Percentiles rank a stretch among this genome's conserved stretches.
Conservation (phyloP, 1,140 invertebrate genomes). For the Ceratosolen fusciceps region DNA sequence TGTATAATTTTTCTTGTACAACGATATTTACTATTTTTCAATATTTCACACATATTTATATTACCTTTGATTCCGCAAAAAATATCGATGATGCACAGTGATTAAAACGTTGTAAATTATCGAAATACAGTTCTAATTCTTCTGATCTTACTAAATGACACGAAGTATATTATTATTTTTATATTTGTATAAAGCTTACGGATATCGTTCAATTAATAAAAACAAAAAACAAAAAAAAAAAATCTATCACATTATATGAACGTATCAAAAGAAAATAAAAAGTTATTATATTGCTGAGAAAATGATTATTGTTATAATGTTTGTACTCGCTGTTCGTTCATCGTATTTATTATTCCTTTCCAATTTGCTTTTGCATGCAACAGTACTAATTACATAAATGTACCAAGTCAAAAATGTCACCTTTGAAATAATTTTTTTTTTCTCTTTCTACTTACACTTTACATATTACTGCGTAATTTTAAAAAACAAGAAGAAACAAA, state of each 20-base stretch:
- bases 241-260: constrained; percentile 33
- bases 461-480: too few relatives aligned
- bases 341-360: constrained; percentile 47
- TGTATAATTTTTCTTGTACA: constrained; percentile 18
- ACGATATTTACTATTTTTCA: constrained; percentile 18
- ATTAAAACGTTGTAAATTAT: constrained; percentile 7
- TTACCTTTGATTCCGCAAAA: constrained; percentile 16
- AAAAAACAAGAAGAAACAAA: too few relatives aligned
- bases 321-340: constrained; percentile 52
- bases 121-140: not conserved
- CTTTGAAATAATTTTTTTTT: too few relatives aligned
- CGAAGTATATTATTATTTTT: constrained; percentile 2
- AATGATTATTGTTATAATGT: constrained; percentile 42
- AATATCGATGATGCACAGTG: constrained; percentile 26
- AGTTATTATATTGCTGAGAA: constrained; percentile 34
- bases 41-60: constrained; percentile 17
- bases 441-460: too few relatives aligned
- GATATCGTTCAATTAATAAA: not conserved
- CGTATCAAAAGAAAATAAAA: not conserved
- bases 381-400: constrained; percentile 4
- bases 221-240: not conserved
- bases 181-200: not conserved
- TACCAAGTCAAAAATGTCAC: too few relatives aligned
- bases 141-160: not conserved
- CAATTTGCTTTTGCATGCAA: constrained; percentile 36